Conservation (phyloP, 1,140 invertebrate species). For the Solenopsis invicta region DNA sequence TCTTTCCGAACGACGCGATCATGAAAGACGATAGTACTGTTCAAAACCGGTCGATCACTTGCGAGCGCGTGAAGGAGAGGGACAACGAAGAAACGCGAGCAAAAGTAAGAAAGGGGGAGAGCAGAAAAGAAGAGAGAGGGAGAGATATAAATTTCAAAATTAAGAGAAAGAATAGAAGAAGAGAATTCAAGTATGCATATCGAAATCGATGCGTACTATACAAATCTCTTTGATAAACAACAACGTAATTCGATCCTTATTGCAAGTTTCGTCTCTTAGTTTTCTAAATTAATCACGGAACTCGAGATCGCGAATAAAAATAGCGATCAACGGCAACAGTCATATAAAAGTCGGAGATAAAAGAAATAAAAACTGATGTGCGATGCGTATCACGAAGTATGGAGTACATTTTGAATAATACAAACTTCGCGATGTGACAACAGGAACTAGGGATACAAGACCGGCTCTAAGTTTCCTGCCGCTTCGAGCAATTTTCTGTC, state of each 20-base stretch:
- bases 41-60: conserved; percentile 74
- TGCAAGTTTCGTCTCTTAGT: conserved; percentile 28
- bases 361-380: conserved; percentile 8
- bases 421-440: conserved; percentile 18
- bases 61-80: conserved; percentile 56
- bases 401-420: conserved; percentile 3
- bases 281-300: conserved; percentile 59
- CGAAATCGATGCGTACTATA: conserved; percentile 53
- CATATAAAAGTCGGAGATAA: background rate
- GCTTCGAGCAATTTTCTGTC: conserved; percentile 25
- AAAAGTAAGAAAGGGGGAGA: conserved; percentile 32
- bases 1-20: conserved; percentile 59
- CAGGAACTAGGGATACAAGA: conserved; percentile 34
- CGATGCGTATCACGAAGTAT: background rate
- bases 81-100: conserved; percentile 57
- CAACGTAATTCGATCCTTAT: conserved; percentile 27
- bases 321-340: conserved; percentile 41
- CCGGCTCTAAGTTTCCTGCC: conserved; percentile 32
- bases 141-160: background rate
- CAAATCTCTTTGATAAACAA: conserved; percentile 63
- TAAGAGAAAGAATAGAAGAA: conserved; percentile 57
- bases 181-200: conserved; percentile 25
- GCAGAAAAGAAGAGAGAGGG: conserved; percentile 39
- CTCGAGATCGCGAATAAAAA: conserved; percentile 45
- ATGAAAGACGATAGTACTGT: conserved; percentile 75